A percentile compares a stretch with the other conserved stretches of the same genome.
These are phyloP conservation scores for Toxotes jaculatrix DNA, from an alignment of 2,113 vertebrate species.

Conservation along the genomic window DNA sequence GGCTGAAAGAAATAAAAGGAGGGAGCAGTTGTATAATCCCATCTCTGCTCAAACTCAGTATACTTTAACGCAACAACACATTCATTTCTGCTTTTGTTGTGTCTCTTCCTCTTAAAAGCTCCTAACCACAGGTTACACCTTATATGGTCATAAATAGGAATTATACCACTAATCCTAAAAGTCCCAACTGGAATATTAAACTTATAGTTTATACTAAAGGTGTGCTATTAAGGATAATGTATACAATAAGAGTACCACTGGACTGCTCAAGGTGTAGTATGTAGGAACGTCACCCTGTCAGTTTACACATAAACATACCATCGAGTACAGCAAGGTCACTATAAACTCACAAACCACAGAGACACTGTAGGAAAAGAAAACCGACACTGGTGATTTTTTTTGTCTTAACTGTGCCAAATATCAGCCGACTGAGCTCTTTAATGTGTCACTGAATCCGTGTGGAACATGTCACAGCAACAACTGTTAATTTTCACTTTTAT, in stretches of 20 bases:
- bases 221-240: background rate
- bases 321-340: conserved; percentile 50
- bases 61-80: conserved; percentile 10
- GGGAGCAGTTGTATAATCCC: background rate
- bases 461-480: background rate
- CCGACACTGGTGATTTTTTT: background rate
- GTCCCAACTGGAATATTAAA: background rate
- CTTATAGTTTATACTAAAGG: background rate
- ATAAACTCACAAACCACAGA: conserved; percentile 22
- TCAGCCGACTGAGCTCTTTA: background rate
- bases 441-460: background rate
- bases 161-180: background rate
- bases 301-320: conserved; percentile 59
- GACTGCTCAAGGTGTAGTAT: background rate
- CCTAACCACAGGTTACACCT: background rate
- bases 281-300: conserved; percentile 18
- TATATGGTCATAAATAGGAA: conserved; percentile 25
- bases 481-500: background rate
- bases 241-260: background rate
- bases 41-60: background rate
- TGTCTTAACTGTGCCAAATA: background rate
- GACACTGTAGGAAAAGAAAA: background rate
- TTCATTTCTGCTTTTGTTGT: conserved; percentile 55
- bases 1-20: background rate
- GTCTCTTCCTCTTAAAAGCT: conserved; percentile 47